Conservation (phyloP, 2,113 vertebrate species). For the Podarcis muralis region DNA sequence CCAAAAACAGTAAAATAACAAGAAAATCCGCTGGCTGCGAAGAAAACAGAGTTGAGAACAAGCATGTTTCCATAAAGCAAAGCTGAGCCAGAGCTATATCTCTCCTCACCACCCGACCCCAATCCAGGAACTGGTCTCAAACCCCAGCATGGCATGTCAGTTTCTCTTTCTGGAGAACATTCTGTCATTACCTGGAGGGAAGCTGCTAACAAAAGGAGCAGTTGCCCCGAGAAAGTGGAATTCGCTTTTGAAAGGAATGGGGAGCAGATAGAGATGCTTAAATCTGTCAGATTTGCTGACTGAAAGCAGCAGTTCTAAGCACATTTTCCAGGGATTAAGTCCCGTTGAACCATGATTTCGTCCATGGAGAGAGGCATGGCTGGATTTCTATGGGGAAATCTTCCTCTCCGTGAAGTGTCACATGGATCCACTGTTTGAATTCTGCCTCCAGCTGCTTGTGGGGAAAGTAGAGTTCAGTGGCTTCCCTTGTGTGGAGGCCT, state of each 20-base stretch:
- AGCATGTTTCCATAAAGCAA: background rate
- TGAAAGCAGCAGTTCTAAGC: background rate
- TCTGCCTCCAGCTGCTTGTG: background rate
- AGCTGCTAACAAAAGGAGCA: background rate
- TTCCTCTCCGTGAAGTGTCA: background rate
- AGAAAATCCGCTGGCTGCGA: background rate
- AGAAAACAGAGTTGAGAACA: background rate
- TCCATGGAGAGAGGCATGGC: background rate
- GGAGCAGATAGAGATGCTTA: background rate
- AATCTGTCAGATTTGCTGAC: background rate
- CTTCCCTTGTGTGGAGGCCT: too few species aligned
- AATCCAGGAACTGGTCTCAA: background rate
- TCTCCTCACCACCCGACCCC: background rate
- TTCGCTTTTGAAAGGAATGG: background rate
- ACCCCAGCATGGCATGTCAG: background rate
- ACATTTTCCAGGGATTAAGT: background rate
- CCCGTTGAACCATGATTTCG: background rate
- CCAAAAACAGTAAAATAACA: background rate
- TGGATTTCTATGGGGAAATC: background rate
- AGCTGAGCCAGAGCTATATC: background rate
- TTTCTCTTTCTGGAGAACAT: background rate
- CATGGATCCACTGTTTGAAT: background rate
- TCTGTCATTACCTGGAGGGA: background rate
- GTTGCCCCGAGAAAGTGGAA: background rate
- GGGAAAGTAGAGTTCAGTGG: background rate